phyloP scores from a whole-genome alignment of 1,140 invertebrate genomes.

The Diachasmimorpha longicaudata region DNA sequence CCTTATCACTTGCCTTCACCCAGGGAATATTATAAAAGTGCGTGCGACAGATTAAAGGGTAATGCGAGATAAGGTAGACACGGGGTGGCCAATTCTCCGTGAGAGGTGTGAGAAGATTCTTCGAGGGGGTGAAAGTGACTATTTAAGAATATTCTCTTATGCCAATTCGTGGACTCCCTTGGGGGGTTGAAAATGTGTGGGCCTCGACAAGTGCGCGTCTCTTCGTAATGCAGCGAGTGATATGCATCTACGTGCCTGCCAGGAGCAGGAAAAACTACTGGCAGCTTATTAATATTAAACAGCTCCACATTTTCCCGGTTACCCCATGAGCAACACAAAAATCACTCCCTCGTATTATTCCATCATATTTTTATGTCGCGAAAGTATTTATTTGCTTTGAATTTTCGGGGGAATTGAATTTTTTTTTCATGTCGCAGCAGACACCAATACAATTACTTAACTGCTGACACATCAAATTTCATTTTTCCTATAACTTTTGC shows the following conservation, averaged over 20 bases:
- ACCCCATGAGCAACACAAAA: slow-evolving; percentile 7
- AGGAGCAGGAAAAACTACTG: slow-evolving; percentile 41
- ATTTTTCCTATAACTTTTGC: not conserved
- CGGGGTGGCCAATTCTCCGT: not conserved
- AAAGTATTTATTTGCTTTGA: not conserved
- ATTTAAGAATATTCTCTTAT: slow-evolving; percentile 31
- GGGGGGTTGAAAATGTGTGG: slow-evolving; percentile 7
- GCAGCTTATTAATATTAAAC: slow-evolving; percentile 59
- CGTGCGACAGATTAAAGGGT: slow-evolving; percentile 29
- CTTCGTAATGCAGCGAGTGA: slow-evolving; percentile 54
- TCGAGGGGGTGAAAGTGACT: slow-evolving; percentile 7
- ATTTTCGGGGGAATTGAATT: not conserved
- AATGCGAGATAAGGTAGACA: slow-evolving; percentile 22
- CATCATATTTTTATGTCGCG: not conserved
- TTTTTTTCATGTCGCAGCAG: not conserved
- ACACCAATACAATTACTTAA: not conserved
- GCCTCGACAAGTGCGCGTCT: slow-evolving; percentile 42
- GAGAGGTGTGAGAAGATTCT: slow-evolving; percentile 20
- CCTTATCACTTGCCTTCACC: not conserved
- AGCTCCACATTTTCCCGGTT: slow-evolving; percentile 34
- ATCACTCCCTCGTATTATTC: not conserved
- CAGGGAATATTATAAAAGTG: slow-evolving; percentile 25
- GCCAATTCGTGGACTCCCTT: not conserved
- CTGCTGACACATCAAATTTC: not conserved
- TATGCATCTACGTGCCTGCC: slow-evolving; percentile 61